phyloP scores from a whole-genome alignment of 2,888 invertebrate species.

The Brassicogethes aeneus region DNA sequence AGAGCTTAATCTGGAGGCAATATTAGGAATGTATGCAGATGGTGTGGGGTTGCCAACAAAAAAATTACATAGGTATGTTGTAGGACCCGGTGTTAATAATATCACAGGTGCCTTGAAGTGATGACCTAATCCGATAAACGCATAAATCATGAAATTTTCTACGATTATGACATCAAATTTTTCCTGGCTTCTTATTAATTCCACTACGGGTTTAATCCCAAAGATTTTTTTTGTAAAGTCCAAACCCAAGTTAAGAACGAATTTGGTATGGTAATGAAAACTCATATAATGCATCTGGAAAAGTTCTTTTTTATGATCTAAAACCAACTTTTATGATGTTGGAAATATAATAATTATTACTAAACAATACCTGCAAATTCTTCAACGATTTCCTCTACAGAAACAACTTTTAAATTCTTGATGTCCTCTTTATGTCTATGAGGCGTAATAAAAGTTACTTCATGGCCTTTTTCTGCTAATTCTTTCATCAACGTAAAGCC shows the following conservation, averaged over 20 bases:
- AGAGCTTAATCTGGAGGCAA: conserved; percentile 35
- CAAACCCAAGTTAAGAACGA: neutral
- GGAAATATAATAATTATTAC: too few species aligned
- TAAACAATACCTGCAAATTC: neutral
- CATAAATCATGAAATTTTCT: conserved; percentile 43
- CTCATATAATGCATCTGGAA: conserved; percentile 39
- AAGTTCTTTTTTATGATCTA: conserved; percentile 20
- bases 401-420: conserved; percentile 38
- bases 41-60: conserved; percentile 42
- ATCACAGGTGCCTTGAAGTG: conserved; percentile 31
- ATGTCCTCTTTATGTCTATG: conserved; percentile 33
- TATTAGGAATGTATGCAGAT: conserved; percentile 41
- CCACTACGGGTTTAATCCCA: conserved; percentile 34
- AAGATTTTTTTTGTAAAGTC: conserved; percentile 27
- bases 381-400: conserved; percentile 13
- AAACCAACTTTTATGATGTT: neutral
- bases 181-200: conserved; percentile 30
- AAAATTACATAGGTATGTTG: conserved; percentile 39
- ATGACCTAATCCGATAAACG: conserved; percentile 33
- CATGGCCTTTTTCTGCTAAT: conserved; percentile 36
- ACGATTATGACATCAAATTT: conserved; percentile 34
- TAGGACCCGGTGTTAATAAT: conserved; percentile 36
- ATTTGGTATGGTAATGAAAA: neutral
- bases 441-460: conserved; percentile 33
- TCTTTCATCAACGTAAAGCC: conserved; percentile 25